Base-by-base conservation (phyloP, 2,113 vertebrate genomes). In the Conger conger region DNA sequence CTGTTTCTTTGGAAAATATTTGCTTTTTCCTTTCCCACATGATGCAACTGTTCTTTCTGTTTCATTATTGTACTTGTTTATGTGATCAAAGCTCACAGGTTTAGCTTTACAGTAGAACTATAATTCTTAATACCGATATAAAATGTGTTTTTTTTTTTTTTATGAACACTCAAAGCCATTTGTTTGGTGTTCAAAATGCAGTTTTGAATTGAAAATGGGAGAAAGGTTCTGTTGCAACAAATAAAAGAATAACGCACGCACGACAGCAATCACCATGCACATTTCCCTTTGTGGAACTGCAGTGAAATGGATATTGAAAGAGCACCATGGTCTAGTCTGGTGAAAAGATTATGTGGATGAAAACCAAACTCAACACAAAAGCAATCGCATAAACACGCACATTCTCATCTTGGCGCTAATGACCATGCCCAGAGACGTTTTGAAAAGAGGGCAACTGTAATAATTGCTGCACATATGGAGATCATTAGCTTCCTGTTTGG, bases 381-480 rank as follows among this genome's bases (percentile, higher is more conserved):
- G 45, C 45, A 15, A 8, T 33, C 27, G 33, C 57, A 63, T 4
- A 27, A 20, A 8, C 57, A 63, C 5, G 4, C 57, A 33, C n/a
- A 30, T 6, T 33, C n/a, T 73, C 27, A 73, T 23, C 68, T 33
- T 8, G 68, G 68, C n/a, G 9, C 68, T 73, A 73, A 73, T 73
- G n/a, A 30, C 68, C n/a, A 77, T 83, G 76, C 50, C 7, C n/a
- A 57, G 77, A 57, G 76, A 78, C 37, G 38, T 45, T 23, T 84
- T 78, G 30, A 78, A 84, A 84, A 77, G 76, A 84, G 76, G 27
- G 35, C 82, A 73, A 76, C 45, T 57, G 27, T 78, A 84, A 84
- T 78, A 79, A 84, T 78, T 20, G 33, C 73, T 35, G 73, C 73
- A 33, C 82, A 83, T 78, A 78, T 78, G 83, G 73, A 27, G 45